Evolutionary conservation across 2,888 invertebrate genomes (phyloP).

Genomic region (Hirtodrosophila trivittata): DNA sequence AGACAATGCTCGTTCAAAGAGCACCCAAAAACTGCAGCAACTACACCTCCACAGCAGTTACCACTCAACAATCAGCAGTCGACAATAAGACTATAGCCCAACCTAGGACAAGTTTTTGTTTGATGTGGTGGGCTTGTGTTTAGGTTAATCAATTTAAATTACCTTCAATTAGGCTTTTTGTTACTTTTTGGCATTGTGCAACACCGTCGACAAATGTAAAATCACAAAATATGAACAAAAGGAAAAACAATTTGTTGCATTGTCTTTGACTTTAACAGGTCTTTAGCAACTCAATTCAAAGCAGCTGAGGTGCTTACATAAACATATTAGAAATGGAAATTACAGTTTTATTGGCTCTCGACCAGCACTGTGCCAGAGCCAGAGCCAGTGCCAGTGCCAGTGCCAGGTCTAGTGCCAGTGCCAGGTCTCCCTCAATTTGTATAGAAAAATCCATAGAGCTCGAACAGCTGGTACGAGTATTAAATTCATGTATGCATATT

Average conservation of each 20-base stretch:
- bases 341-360: constrained; percentile 32
- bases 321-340: constrained; percentile 46
- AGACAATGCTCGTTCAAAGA: constrained; percentile 69
- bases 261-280: constrained; percentile 27
- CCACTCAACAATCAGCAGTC: constrained; percentile 31
- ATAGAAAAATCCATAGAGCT: constrained; percentile 20
- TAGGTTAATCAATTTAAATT: constrained; percentile 77
- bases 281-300: constrained; percentile 44
- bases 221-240: constrained; percentile 39
- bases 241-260: constrained; percentile 47
- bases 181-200: constrained; percentile 46
- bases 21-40: constrained; percentile 61
- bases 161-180: constrained; percentile 75
- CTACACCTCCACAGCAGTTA: constrained; percentile 51
- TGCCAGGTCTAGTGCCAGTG: too few species aligned
- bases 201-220: constrained; percentile 22
- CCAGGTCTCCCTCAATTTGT: constrained; percentile 49
- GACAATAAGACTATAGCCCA: constrained; percentile 36
- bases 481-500: constrained; percentile 46
- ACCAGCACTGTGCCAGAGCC: too few species aligned
- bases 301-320: constrained; percentile 33
- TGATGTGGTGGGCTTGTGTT: constrained; percentile 51
- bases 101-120: constrained; percentile 51
- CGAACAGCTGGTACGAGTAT: constrained; percentile 19
- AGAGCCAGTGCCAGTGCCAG: too few species aligned